Evolutionary conservation across 2,888 invertebrate species (phyloP), one percentile per base, ranked within the genome.

Genomic region (Sinopyrophorus schimmeli): DNA sequence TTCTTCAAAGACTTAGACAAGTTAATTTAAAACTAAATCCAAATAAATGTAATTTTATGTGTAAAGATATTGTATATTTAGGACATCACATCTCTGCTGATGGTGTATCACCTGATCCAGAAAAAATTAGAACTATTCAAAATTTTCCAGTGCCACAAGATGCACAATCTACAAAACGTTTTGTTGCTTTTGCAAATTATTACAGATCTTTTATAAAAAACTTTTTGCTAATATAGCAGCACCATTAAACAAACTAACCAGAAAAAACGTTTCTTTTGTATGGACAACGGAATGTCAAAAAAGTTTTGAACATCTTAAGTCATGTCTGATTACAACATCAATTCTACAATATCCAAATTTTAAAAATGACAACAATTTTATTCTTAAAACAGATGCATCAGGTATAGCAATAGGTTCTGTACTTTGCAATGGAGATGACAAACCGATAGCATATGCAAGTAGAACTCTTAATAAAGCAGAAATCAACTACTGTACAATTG

Each of bases 11-110:
- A 39, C 40, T 53, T 7, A 56, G 37, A 16, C 2, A 55, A 23
- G 53, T 49, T 23, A 55, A 60, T 42, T 35, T 61, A 32, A 61
- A 55, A 42, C 46, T 61, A 44, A 55, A 60, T 44, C 57, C 57
- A 4, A 27, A 11, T 17, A 58, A 58, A 47, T 57, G 57, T 42
- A 46, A 55, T 17, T 59, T 58, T 43, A 31, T 55, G 21, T 43
- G 47, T 34, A 53, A 57, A 48, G 47, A 56, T 47, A 41, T 50
- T 20, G 24, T 43, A 23, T 54, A 53, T 53, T 34, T 57, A 34
- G 53, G 49, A 18, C 46, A 50, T 20, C 6, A 41, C 6, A 51
- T 54, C 12, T 38, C 51, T 5, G 30, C 28, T 5, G 37, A 57
- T 9, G 62, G 60, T 9, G 43, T 58, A 12, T 35, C 7, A 35